Base-by-base conservation (phyloP, 2,888 invertebrate species). In the Octonoba sinensis region DNA sequence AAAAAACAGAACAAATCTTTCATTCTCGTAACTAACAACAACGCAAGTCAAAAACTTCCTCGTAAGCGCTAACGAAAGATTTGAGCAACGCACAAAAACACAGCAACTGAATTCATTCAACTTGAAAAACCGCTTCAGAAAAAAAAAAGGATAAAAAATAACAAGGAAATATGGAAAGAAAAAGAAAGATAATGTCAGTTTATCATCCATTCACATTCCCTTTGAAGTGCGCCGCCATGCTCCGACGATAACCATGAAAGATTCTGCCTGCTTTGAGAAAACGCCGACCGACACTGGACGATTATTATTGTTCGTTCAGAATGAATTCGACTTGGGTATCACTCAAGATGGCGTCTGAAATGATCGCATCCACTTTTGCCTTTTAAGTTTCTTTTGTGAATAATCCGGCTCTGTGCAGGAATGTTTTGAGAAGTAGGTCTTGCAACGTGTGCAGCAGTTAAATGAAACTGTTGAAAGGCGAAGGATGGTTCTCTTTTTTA, bases 301-400 rank as follows among this genome's bases (percentile, higher is more conserved):
- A 72, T 79, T 67, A 81, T 81, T 73, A 81, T 81, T 81, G 79
- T 81, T 81, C 79, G 62, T 73, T 81, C 73, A 81, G 79, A 81
- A 62, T 44, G 44, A 56, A 60, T 77, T 77, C 70, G 54, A 70
- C 76, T 77, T 69, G 64, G 69, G 70, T 77, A 77, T 73, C 79
- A 67, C 79, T 73, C 73, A 73, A 69, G 73, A 81, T 81, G 79
- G 79, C 79, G 79, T 73, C 79, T 62, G 51, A 46, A 62, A 36
- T 46, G 56, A 73, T 73, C 73, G 59, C 49, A 51, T 70, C 47
- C 62, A 64, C 62, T 62, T 62, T 62, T 60, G 62, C 59, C 24
- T 67, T 69, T 75, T 60, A 72, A 54, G 44, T 51, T 27, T 47
- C 18, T 56, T 66, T 69, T 56, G 24, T 62, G 56, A 60, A 70